A percentile compares a stretch with the other conserved stretches of the same genome.
Evolutionary conservation across 2,888 invertebrate genomes (phyloP).

Genomic region (Chydorus sphaericus): DNA sequence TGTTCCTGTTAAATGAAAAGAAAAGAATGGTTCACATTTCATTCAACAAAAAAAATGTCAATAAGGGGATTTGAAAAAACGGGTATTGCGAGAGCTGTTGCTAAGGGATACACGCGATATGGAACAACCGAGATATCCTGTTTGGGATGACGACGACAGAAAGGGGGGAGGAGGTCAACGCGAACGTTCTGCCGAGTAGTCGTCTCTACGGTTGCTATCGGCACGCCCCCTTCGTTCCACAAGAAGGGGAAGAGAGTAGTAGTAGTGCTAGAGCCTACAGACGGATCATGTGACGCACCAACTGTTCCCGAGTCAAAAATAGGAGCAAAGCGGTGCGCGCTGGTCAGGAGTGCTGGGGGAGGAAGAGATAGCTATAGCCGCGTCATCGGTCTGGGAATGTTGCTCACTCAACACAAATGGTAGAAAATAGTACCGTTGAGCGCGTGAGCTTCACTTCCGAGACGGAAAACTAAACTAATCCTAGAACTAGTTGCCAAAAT

Average conservation of each 20-base stretch:
- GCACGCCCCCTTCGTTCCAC: background rate
- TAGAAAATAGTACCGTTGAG: too few species aligned
- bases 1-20: slow-evolving; percentile 35
- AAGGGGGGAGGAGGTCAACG: background rate
- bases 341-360: too few species aligned
- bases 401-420: too few species aligned
- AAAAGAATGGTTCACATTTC: background rate
- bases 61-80: too few species aligned
- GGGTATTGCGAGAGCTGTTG: background rate
- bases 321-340: background rate
- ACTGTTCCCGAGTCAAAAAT: background rate
- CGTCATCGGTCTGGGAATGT: slow-evolving; percentile 8
- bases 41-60: background rate
- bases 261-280: too few species aligned
- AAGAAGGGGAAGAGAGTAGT: too few species aligned
- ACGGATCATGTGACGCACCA: slow-evolving; percentile 3
- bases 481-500: too few species aligned
- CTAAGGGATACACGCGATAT: background rate
- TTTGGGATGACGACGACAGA: too few species aligned
- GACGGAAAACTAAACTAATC: too few species aligned
- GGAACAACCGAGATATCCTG: background rate
- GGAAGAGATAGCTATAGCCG: background rate
- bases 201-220: slow-evolving; percentile 4
- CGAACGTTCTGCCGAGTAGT: background rate
- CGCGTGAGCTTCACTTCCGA: too few species aligned